Evolutionary conservation across 1,140 invertebrate genomes (phyloP).

Genomic region (Cylas formicarius): DNA sequence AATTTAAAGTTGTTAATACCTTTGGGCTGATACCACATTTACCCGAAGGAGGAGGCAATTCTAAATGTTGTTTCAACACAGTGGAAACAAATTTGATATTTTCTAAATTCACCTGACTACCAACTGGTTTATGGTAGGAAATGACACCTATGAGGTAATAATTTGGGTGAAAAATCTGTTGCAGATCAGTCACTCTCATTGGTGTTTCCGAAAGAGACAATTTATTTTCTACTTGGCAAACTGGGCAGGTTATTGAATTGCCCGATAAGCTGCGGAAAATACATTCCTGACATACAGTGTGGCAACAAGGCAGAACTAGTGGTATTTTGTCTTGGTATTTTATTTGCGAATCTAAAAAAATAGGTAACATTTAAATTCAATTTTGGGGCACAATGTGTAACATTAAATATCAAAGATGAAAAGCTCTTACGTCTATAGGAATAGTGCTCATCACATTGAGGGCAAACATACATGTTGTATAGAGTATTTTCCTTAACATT

Average conservation of each 20-base stretch:
- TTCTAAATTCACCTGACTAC: conserved; percentile 5
- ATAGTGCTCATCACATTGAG: conserved; percentile 8
- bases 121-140: conserved; percentile 5
- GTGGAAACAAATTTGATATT: conserved; percentile 13
- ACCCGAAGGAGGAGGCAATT: conserved; percentile 3
- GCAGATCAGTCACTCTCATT: conserved; percentile 3
- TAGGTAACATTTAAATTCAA: conserved; percentile 1
- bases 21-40: not conserved
- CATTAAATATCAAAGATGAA: too few species aligned
- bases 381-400: too few species aligned
- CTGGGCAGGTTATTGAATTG: conserved; percentile 12
- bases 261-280: conserved; percentile 14
- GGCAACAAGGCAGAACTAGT: conserved; percentile 17
- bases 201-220: conserved; percentile 5
- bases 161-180: conserved; percentile 17
- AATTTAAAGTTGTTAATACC: conserved; percentile 1
- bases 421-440: conserved; percentile 5
- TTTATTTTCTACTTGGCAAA: conserved; percentile 4
- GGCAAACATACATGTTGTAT: conserved; percentile 12
- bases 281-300: conserved; percentile 24
- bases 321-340: conserved; percentile 15
- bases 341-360: conserved; percentile 3
- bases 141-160: conserved; percentile 18
- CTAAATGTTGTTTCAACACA: not conserved
- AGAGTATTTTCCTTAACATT: too few species aligned